Evolutionary conservation across 1,140 invertebrate species (phyloP), one percentile per base, ranked within the genome.

Genomic region (Drosophila ficusphila): DNA sequence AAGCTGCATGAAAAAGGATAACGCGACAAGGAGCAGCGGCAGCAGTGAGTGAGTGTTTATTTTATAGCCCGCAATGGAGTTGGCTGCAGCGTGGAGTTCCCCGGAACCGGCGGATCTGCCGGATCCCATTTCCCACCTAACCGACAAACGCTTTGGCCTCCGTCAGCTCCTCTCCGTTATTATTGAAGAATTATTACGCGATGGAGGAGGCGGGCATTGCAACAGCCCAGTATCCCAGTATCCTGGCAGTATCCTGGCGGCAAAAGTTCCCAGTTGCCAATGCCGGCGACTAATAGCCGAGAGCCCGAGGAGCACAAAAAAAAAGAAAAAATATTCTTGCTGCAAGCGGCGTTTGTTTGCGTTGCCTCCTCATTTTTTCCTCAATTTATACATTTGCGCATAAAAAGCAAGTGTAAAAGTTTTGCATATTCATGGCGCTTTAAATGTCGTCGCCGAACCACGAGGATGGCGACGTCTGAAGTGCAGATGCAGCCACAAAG

Each of bases 371-470:
- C 44, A 34, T 36, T 47, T 64, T 58, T 71, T 12, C 36, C 49
- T 74, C 57, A 58, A 68, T 74, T 82, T 75, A 76, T 86, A 81
- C 70, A 54, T 73, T 41, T 56, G 49, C 52, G 47, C 38, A 74
- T 67, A 88, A 74, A 86, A 76, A 81, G 51, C 48, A 75, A 86
- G 82, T 86, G 77, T 73, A 86, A 88, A 86, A 86, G 77, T 86
- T 86, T 86, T 86, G 81, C 81, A 86, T 86, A 86, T 86, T 86
- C 81, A 86, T 86, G 81, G 77, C 82, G 81, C 81, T 86, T 86
- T 86, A 88, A 86, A 86, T 86, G 77, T 86, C 77, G 81, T 81
- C 81, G 76, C 76, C 78, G 64, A 61, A 34, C 72, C 60, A 67
- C 72, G 76, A 56, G 48, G 36, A 39, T 34, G 58, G 25, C 77